phyloP scores from a whole-genome alignment of 2,113 vertebrate species.

The Rhagologus leucostigma region DNA sequence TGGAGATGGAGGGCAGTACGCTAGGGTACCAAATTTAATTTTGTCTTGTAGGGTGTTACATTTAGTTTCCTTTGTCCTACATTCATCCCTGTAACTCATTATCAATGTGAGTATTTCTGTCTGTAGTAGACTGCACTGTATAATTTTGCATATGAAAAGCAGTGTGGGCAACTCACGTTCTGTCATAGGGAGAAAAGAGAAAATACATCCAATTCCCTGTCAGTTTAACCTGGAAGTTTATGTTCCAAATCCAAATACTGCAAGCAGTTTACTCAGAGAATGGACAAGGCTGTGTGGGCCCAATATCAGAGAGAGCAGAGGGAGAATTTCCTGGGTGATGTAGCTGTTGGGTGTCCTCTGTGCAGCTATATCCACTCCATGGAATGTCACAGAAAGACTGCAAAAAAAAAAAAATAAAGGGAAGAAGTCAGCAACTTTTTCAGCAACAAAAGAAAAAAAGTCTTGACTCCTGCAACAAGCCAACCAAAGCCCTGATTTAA shows the following conservation, averaged over 20 bases:
- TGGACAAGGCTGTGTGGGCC: not conserved
- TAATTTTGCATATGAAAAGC: not conserved
- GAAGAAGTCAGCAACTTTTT: not conserved
- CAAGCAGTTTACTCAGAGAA: not conserved
- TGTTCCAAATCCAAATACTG: not conserved
- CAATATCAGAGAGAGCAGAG: not conserved
- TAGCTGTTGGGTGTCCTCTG: not conserved
- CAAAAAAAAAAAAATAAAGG: not conserved
- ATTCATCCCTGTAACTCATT: not conserved
- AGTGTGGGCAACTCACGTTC: not conserved
- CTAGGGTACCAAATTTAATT: not conserved
- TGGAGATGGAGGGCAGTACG: not conserved
- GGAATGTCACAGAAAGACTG: not conserved
- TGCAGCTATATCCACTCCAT: not conserved
- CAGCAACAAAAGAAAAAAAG: not conserved
- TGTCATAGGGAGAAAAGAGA: not conserved
- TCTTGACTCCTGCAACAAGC: not conserved
- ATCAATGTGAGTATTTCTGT: not conserved
- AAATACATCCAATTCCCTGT: not conserved
- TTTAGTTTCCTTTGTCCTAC: not conserved
- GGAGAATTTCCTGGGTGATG: not conserved
- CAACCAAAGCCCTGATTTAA: conserved; percentile 1
- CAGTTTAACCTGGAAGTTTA: not conserved
- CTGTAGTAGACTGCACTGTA: not conserved
- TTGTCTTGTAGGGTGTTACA: not conserved